Conservation (phyloP, 2,113 vertebrate genomes). For the Numida meleagris region DNA sequence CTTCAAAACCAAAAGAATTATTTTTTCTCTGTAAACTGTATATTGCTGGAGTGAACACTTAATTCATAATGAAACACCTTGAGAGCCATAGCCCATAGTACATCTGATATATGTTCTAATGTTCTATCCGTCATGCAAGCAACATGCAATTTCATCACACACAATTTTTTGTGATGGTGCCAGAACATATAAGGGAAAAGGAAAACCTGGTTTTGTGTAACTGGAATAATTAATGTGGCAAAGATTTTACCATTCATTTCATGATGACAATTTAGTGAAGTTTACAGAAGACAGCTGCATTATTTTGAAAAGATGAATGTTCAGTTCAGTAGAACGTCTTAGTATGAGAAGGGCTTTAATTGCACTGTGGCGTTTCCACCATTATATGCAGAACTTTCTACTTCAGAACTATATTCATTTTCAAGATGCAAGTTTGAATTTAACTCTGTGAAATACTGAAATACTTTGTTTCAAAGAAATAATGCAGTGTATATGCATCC, state of each 20-base stretch:
- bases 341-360: background rate
- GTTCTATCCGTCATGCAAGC: fast-evolving
- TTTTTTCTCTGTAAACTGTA: background rate
- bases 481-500: background rate
- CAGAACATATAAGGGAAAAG: background rate
- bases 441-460: background rate
- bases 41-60: background rate
- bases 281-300: background rate
- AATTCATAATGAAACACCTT: background rate
- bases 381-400: background rate
- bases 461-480: background rate
- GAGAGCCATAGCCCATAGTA: background rate
- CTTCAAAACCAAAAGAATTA: background rate
- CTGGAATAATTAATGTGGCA: background rate
- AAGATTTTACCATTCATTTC: background rate
- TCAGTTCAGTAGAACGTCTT: background rate
- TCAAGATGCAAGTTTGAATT: background rate
- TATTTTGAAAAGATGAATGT: background rate
- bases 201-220: background rate
- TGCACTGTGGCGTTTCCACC: background rate
- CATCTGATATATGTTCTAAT: background rate
- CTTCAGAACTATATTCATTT: background rate
- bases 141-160: fast-evolving
- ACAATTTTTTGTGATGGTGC: background rate
- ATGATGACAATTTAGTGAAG: background rate